Evolutionary conservation across 2,888 invertebrate species (phyloP).

Genomic region (Stegophylla sp.): DNA sequence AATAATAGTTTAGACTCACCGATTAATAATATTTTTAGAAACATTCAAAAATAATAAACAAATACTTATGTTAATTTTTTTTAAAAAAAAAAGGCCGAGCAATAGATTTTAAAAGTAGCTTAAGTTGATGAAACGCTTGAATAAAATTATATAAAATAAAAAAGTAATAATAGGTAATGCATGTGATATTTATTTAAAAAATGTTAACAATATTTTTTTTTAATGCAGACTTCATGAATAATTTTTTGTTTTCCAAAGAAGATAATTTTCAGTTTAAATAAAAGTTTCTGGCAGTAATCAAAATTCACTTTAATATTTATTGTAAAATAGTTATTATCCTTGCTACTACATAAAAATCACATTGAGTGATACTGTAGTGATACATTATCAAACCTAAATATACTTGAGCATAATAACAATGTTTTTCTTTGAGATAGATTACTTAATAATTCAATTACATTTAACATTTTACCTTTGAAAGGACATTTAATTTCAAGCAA

Average conservation of each 20-base stretch:
- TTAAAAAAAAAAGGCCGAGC: no score
- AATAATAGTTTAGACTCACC: no score
- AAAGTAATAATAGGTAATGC: no score
- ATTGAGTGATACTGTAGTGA: not conserved
- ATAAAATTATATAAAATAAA: no score
- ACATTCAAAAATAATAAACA: no score
- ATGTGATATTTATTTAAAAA: no score
- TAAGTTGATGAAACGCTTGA: no score
- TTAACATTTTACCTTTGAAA: not conserved
- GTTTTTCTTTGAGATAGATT: slow-evolving; percentile 9
- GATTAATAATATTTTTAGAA: no score
- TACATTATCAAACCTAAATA: not conserved
- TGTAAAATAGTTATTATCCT: not conserved
- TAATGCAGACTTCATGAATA: slow-evolving; percentile 12
- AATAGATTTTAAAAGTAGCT: no score
- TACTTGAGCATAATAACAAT: slow-evolving; percentile 1
- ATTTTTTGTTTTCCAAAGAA: slow-evolving; percentile 14
- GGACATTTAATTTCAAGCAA: slow-evolving; percentile 12
- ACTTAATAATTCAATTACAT: not conserved
- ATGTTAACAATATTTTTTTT: no score
- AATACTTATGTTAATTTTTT: no score
- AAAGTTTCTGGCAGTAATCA: not conserved
- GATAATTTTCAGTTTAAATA: not conserved
- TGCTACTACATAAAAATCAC: slow-evolving; percentile 2
- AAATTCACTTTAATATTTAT: not conserved